Percentiles rank a stretch among this genome's conserved stretches.
Evolutionary conservation across 2,888 invertebrate species (phyloP).

Genomic region (Stegophylla sp.): DNA sequence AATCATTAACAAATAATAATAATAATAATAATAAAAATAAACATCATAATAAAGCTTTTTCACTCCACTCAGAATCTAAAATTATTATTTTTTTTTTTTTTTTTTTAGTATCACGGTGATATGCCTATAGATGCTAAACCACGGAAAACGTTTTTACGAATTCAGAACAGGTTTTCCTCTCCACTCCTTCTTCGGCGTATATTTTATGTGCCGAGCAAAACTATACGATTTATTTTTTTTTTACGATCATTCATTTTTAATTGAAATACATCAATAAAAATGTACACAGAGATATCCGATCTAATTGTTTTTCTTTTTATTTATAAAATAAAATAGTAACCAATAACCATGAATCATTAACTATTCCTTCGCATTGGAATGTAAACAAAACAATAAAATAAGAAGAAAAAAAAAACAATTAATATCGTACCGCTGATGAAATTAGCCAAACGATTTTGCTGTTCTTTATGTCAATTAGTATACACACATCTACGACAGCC

Average conservation of each 20-base stretch:
- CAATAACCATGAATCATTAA: constrained; percentile 10
- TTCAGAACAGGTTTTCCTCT: constrained; percentile 35
- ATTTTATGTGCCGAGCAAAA: not conserved
- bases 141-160: constrained; percentile 28
- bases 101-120: constrained; percentile 10
- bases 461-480: too few relatives aligned
- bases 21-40: too few relatives aligned
- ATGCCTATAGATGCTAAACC: constrained; percentile 1
- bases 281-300: not conserved
- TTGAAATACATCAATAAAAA: constrained; percentile 42
- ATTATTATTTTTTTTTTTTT: constrained; percentile 15
- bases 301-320: constrained; percentile 22
- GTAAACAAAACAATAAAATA: constrained; percentile 1
- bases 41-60: too few relatives aligned
- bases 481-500: too few relatives aligned
- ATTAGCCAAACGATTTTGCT: constrained; percentile 1
- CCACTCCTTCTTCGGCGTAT: not conserved
- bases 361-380: not conserved
- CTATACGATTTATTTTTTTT: constrained; percentile 27
- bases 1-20: too few relatives aligned
- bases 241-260: constrained; percentile 41
- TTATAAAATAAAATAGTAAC: not conserved
- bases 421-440: not conserved
- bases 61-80: too few relatives aligned
- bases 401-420: not conserved